Percentiles rank a stretch among this genome's conserved stretches.
Conservation (phyloP, 2,888 invertebrate genomes). For the Amiota mariae region DNA sequence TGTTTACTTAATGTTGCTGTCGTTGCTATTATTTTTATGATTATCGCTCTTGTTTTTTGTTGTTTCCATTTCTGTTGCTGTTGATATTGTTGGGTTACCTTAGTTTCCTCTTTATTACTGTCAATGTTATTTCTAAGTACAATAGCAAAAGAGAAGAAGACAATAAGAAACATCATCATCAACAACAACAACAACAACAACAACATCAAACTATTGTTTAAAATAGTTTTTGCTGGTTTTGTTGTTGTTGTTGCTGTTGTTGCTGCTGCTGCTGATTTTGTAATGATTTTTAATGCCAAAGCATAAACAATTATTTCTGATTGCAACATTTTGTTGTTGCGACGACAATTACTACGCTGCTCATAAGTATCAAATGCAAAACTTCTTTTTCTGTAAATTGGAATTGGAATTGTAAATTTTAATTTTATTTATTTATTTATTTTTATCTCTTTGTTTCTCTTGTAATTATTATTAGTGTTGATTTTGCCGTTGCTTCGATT, state of each 20-base stretch:
- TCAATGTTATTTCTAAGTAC: conserved; percentile 61
- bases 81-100: conserved; percentile 39
- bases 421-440: background rate
- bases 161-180: conserved; percentile 36
- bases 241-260: conserved; percentile 30
- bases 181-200: too few relatives aligned
- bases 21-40: background rate
- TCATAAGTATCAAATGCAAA: conserved; percentile 46
- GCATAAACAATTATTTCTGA: conserved; percentile 64
- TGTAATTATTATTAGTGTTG: background rate
- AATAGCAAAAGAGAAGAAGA: background rate
- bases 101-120: conserved; percentile 60
- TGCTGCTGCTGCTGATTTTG: conserved; percentile 49
- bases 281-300: conserved; percentile 63
- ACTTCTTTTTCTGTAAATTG: conserved; percentile 25
- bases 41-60: conserved; percentile 41
- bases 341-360: conserved; percentile 19
- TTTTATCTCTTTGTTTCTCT: background rate
- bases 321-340: conserved; percentile 64
- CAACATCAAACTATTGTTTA: conserved; percentile 27
- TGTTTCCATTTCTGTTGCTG: conserved; percentile 47
- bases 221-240: too few relatives aligned
- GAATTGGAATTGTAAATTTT: conserved; percentile 13
- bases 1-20: background rate
- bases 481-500: background rate